Percentiles rank a stretch among this genome's conserved stretches.
These are phyloP conservation scores for Phalacrocorax brasilianus DNA, from an alignment of 2,113 vertebrate species.

Conservation along the genomic window DNA sequence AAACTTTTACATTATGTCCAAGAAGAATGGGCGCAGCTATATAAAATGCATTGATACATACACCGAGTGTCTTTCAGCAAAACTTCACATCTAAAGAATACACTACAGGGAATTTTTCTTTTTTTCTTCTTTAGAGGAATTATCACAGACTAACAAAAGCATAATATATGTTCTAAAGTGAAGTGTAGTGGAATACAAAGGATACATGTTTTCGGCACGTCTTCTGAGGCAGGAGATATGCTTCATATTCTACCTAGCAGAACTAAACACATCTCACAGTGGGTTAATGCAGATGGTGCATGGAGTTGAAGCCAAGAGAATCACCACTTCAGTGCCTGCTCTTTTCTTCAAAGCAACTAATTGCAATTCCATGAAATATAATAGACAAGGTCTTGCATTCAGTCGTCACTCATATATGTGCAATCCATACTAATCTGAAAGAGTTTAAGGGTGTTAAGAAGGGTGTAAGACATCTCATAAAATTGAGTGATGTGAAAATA, in stretches of 20 bases:
- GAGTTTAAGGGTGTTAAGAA: background rate
- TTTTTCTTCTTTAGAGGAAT: background rate
- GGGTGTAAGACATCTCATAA: background rate
- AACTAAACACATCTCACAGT: background rate
- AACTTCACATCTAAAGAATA: background rate
- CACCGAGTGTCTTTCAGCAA: background rate
- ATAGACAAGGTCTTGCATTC: background rate
- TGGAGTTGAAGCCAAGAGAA: background rate
- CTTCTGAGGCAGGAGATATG: background rate
- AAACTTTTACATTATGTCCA: background rate
- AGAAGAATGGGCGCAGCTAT: background rate
- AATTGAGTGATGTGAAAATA: background rate
- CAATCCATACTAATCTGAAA: background rate
- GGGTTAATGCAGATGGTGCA: background rate
- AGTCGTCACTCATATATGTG: background rate
- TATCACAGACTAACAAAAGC: background rate
- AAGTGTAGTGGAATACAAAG: background rate
- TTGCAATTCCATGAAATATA: background rate
- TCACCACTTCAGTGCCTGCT: background rate
- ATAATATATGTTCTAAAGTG: background rate
- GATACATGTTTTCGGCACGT: background rate
- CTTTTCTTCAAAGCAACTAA: background rate
- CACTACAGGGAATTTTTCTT: background rate
- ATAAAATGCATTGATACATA: background rate
- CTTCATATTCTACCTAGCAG: background rate